A percentile compares a stretch with the other conserved stretches of the same genome.
phyloP scores from a whole-genome alignment of 2,113 vertebrate genomes.

The Macheiramphus alcinus region DNA sequence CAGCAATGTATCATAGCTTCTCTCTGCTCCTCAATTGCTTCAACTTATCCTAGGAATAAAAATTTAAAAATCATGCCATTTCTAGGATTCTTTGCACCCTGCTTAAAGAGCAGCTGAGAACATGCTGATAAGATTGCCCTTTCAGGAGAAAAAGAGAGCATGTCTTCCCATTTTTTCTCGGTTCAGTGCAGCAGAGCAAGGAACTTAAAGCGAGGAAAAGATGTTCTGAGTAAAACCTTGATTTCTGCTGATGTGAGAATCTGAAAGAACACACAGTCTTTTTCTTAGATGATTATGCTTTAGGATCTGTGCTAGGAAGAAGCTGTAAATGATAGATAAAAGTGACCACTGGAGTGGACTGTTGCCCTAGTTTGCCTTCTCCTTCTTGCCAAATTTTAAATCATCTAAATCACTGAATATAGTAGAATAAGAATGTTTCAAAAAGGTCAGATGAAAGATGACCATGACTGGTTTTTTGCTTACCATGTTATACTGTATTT shows the following conservation, averaged over 20 bases:
- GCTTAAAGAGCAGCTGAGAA: neutral
- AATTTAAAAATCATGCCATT: neutral
- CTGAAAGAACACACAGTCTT: neutral
- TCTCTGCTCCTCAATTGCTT: neutral
- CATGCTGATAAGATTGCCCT: neutral
- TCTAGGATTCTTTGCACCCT: neutral
- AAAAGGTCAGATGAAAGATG: neutral
- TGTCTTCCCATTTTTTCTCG: neutral
- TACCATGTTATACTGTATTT: neutral
- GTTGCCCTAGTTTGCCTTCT: neutral
- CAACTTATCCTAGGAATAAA: neutral
- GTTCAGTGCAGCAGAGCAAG: neutral
- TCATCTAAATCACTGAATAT: neutral
- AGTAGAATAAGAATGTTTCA: neutral
- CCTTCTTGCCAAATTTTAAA: neutral
- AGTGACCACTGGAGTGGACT: neutral
- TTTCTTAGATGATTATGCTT: neutral
- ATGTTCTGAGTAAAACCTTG: neutral
- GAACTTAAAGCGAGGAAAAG: neutral
- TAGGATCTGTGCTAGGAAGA: neutral
- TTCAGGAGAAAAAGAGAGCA: neutral
- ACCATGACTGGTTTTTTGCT: neutral
- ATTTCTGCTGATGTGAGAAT: neutral
- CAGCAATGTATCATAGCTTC: neutral
- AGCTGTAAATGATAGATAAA: neutral